These are phyloP conservation scores for Lepus americanus DNA, from an alignment of 2,113 vertebrate species.

Conservation along the genomic window DNA sequence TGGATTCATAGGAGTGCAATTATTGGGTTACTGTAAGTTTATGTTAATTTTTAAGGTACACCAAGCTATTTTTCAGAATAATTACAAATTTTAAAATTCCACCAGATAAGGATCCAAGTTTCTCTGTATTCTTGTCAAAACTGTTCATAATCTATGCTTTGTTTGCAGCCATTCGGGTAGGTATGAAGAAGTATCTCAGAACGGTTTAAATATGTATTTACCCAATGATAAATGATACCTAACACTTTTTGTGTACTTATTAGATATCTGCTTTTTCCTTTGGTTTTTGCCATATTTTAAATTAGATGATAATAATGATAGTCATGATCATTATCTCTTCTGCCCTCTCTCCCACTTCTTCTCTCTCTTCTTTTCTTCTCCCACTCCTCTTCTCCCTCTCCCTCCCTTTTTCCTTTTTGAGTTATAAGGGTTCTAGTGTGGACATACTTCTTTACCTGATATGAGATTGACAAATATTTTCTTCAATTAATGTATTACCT, in stretches of 20 bases:
- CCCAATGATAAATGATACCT: neutral
- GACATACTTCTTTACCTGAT: neutral
- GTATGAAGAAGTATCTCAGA: neutral
- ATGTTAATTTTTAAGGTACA: neutral
- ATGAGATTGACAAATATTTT: constrained; percentile 17
- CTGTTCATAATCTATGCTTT: neutral
- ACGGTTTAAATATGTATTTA: constrained; percentile 11
- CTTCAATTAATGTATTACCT: neutral
- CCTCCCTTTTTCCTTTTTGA: neutral
- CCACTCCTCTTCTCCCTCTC: too few species aligned
- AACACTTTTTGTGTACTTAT: neutral
- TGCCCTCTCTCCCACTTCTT: too few species aligned
- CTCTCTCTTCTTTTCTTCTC: too few species aligned
- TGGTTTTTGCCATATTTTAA: constrained; percentile 42
- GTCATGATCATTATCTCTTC: too few species aligned
- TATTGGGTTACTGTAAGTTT: neutral
- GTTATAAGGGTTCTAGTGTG: neutral
- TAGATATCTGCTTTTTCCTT: neutral
- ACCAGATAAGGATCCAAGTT: neutral
- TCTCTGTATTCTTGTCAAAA: neutral
- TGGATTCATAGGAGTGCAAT: neutral
- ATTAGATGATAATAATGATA: neutral
- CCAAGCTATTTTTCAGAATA: neutral
- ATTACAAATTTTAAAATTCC: neutral
- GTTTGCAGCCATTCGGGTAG: neutral